Evolutionary conservation across 2,888 invertebrate genomes (phyloP).

Genomic region (Chaitophorus viminalis): DNA sequence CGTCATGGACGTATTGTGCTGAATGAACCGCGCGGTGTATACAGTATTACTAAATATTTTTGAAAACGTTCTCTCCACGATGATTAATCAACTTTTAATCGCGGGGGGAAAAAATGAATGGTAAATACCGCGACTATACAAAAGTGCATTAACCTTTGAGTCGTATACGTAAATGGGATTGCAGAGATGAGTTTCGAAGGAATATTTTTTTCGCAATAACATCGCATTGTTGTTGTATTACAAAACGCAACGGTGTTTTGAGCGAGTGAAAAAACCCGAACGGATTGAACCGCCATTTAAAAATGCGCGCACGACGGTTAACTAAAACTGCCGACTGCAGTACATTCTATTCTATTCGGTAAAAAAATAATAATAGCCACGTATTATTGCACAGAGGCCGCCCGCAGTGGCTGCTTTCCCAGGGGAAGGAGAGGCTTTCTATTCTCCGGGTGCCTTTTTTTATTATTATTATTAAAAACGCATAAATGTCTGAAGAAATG

Average conservation of each 20-base stretch:
- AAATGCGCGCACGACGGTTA: background rate
- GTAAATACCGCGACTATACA: background rate
- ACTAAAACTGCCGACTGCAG: constrained; percentile 3
- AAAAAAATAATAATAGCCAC: background rate
- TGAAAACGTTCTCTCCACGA: background rate
- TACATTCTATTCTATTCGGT: background rate
- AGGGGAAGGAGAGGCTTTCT: background rate
- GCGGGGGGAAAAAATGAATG: background rate
- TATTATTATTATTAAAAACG: background rate
- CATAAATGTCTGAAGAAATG: background rate
- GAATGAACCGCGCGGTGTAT: background rate
- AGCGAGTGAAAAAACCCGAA: too few species aligned
- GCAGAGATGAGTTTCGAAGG: background rate
- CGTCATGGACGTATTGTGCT: background rate
- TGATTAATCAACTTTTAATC: background rate
- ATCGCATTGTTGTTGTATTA: background rate
- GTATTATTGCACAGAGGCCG: background rate
- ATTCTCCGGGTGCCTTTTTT: background rate
- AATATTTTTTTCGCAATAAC: background rate
- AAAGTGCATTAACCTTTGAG: background rate
- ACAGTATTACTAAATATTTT: background rate
- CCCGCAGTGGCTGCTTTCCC: background rate
- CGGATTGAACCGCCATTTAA: too few species aligned
- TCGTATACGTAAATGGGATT: background rate
- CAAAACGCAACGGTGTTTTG: background rate